phyloP scores from a whole-genome alignment of 2,797 vertebrate genomes.

The Paratrypauchen microcephalus region DNA sequence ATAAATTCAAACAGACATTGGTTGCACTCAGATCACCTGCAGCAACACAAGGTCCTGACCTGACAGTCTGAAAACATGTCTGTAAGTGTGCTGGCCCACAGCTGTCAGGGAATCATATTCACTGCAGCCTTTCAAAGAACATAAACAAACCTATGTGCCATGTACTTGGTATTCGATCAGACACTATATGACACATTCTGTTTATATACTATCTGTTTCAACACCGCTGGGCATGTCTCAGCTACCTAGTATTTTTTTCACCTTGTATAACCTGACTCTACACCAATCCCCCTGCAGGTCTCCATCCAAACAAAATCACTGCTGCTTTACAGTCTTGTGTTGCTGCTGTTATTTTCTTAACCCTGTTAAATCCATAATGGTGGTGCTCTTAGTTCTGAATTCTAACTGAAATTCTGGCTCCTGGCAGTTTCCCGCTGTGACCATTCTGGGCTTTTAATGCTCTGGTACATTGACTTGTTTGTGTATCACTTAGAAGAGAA shows the following conservation, averaged over 20 bases:
- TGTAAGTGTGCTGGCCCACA: constrained; percentile 3
- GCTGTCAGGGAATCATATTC: constrained; percentile 11
- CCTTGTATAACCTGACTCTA: neutral
- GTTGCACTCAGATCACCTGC: constrained; percentile 10
- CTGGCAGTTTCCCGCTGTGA: constrained; percentile 16
- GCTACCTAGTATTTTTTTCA: neutral
- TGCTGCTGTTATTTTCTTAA: constrained; percentile 25
- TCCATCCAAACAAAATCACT: constrained; percentile 23
- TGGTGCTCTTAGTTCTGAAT: constrained; percentile 33
- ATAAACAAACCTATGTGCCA: constrained; percentile 21
- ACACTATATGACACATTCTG: constrained; percentile 19
- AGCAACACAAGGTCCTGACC: constrained; percentile 23
- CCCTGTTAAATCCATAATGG: constrained; percentile 34
- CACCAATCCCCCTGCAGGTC: neutral
- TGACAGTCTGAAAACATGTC: constrained; percentile 4
- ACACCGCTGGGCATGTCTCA: constrained; percentile 17
- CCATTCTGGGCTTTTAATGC: constrained; percentile 26
- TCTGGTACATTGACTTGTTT: constrained; percentile 38
- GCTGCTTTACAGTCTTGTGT: neutral
- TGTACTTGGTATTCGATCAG: neutral
- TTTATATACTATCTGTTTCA: constrained; percentile 11
- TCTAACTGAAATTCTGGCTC: constrained; percentile 33
- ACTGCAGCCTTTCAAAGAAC: constrained; percentile 24
- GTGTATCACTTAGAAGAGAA: constrained; percentile 31
- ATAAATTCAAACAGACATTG: neutral